Base-by-base conservation (phyloP, 2,797 vertebrate species). In the Anguilla pacifica region DNA sequence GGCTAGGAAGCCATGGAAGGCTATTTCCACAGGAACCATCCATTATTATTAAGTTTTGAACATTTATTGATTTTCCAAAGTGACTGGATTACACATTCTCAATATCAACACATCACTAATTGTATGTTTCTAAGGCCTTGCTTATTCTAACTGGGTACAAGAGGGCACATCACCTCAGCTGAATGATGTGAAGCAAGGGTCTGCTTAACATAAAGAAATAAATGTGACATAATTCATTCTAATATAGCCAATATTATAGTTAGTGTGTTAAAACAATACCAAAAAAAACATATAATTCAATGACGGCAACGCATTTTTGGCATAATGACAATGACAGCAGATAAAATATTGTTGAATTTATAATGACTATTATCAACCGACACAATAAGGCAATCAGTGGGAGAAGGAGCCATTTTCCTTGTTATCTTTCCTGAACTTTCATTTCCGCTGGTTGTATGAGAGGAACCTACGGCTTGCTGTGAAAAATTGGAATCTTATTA, bases 11-110 rank as follows among this genome's bases (percentile, higher is more conserved):
- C 55, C n/a, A 59, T 81, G 57, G 67, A n/a, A 82, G 19, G 28
- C 51, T 11, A n/a, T 86, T 88, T 90, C 87, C 83, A 72, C 61
- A 31, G 17, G 49, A 46, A 70, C 57, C 61, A 79, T 91, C 53
- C 31, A 86, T 88, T 22, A 43, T 61, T 39, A 35, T 51, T 25
- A 77, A 31, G 74, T 85, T 35, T 39, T 64, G 11, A 85, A 84
- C 67, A 85, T 17, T 39, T 79, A 72, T 10, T 17, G 53, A 67
- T 74, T 72, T 22, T 43, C 46, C 28, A 59, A 11, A 61, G 19
- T 46, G n/a, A 61, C 51, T 90, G 25, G 77, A 88, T 57, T 86
- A 86, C 57, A 84, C 0, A 88, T 70, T 39, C 84, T 85, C 67
- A 88, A 91, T 88, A 39, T 57, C 35, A 35, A n/a, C 17, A 51